Base-by-base conservation (phyloP, 2,113 vertebrate species). In the Zosterops japonicus region DNA sequence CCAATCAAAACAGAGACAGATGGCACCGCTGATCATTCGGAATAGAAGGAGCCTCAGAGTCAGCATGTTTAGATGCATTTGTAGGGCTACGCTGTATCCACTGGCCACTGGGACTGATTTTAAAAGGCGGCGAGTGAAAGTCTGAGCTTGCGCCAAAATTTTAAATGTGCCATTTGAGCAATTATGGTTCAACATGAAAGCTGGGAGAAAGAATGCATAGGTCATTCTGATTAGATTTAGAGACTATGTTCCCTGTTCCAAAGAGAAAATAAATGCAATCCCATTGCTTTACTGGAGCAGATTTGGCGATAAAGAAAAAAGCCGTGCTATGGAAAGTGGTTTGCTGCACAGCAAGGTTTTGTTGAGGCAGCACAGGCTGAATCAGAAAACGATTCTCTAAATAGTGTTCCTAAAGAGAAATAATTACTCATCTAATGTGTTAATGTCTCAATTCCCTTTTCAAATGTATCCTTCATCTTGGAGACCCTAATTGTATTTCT, bases 1-100 rank as follows among this genome's bases (percentile, higher is more conserved):
- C 87, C 90, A 94, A 94, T 96, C 94, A 96, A 97, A 97, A 97
- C 89, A 96, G 84, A 95, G 96, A 93, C 96, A 97, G 96, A 97
- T 97, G 96, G 96, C 95, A 96, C 60, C 0, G 33, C 91, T 78
- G 79, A 94, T 96, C 95, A 71, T 94, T 97, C 94, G 67, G 93
- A 97, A 96, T 71, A 76, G 90, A 97, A 91, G 89, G 50, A 94
- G 95, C 84, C 88, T 89, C 74, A 3, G 68, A 97, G 94, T 97
- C 97, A 93, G 95, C 84, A 47, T 64, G 96, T 96, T 97, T 89
- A 94, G 89, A 93, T 69, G 89, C 92, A 95, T 96, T 89, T 96
- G 94, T 68, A 92, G 95, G 91, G 93, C 93, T 84, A 47, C 1
- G 13, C 75, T 52, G 93, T 36, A 90, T 35, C 93, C 29, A 7